phyloP scores from a whole-genome alignment of 37 sponge, comb jelly and placozoan genomes.

The Spongilla lacustris region DNA sequence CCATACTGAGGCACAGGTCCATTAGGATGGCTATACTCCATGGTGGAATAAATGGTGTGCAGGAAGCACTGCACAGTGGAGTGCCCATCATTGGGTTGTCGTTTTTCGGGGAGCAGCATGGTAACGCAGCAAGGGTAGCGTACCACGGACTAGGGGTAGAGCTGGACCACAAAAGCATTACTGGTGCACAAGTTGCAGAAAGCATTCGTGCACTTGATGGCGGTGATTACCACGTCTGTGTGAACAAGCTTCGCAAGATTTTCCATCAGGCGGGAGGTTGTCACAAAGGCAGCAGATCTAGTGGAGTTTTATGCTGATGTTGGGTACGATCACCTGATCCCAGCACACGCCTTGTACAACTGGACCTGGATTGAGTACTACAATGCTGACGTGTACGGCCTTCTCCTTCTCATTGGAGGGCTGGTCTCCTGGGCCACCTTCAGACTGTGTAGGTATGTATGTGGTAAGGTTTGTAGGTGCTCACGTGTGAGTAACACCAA shows the following conservation, averaged over 20 bases:
- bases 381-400: constrained; percentile 61
- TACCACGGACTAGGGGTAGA: constrained; percentile 14
- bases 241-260: constrained; percentile 29
- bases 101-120: neutral
- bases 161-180: neutral
- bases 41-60: constrained; percentile 48
- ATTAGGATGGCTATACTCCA: constrained; percentile 53
- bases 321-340: constrained; percentile 65
- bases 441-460: too few species aligned
- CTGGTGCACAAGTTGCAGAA: constrained; percentile 6
- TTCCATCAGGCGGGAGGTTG: constrained; percentile 46
- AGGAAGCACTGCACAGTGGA: constrained; percentile 43
- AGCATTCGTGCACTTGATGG: too few species aligned
- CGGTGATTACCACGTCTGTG: constrained; percentile 7
- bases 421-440: too few species aligned
- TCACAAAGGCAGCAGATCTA: constrained; percentile 54
- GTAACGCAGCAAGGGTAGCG: constrained; percentile 23
- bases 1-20: constrained; percentile 39
- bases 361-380: constrained; percentile 73
- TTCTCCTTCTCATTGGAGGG: too few species aligned
- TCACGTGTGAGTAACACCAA: too few species aligned
- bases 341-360: constrained; percentile 53
- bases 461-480: too few species aligned
- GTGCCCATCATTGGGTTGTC: constrained; percentile 47
- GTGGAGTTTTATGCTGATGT: constrained; percentile 61